Evolutionary conservation across 2,113 vertebrate genomes (phyloP), one percentile per base, ranked within the genome.

Genomic region (Zosterops hypoxanthus): DNA sequence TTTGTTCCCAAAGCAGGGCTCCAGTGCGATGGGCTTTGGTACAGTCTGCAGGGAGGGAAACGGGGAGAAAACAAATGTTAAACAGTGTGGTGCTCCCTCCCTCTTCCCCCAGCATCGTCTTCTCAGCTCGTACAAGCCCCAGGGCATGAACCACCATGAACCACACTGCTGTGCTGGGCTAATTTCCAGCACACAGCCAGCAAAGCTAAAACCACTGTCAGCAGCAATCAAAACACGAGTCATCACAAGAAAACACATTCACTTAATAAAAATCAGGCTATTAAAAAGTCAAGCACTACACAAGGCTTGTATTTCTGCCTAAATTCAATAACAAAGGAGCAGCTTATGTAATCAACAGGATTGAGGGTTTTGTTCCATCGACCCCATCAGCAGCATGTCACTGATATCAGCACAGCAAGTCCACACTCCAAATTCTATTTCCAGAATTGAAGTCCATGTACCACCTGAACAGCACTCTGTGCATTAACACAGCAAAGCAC

Each of bases 1-100:
- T 97, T 99, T 99, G 98, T 99, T 99, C 63, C 99, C 99, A 79
- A 99, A 99, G 97, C 99, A 99, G 0, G 99, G 99, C 97, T 99
- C 99, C 91, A 99, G 97, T 7, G 99, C 99, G 5, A 99, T 99
- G n/a, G 99, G 99, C 92, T 99, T 99, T 6, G 99, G 99, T 23
- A 99, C 98, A 4, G 98, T 99, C 99, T 99, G 98, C 42, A 29
- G 76, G 1, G 4, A 69, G 72, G 88, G 53, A 55, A 90, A 50
- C 61, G 6, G n/a, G 29, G 11, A 65, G 61, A 69, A 80, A 81
- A 63, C 71, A 44, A 83, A 33, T 5, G 79, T 94, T 53, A 47
- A 1, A 8, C 73, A 5, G 29, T 0, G 6, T 6, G 3, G 25
- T 8, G 8, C 71, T 31, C 18, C 86, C 70, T 47, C 73, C 81